Percentiles rank a stretch among this genome's conserved stretches.
These are phyloP conservation scores for Hypomesus transpacificus DNA, from an alignment of 2,113 vertebrate species.

Conservation along the genomic window DNA sequence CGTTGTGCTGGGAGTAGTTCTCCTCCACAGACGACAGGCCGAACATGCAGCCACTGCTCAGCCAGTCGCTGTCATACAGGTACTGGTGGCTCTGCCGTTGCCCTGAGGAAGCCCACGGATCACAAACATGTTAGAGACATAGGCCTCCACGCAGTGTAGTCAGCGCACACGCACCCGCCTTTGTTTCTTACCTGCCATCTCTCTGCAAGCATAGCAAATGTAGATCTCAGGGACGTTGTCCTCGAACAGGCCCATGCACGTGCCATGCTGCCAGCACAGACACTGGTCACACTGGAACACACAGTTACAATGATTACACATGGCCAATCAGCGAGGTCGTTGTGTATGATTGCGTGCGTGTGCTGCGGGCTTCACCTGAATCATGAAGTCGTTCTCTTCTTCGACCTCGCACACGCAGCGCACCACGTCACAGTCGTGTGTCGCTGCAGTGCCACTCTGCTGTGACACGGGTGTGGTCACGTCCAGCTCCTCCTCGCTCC, in stretches of 20 bases:
- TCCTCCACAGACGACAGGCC: slow-evolving; percentile 90
- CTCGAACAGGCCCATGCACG: slow-evolving; percentile 96
- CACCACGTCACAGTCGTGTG: slow-evolving; percentile 84
- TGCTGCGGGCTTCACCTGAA: slow-evolving; percentile 78
- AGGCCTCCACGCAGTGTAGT: background rate
- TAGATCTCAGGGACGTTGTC: slow-evolving; percentile 93
- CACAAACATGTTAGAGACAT: slow-evolving; percentile 6
- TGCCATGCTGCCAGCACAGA: slow-evolving; percentile 95
- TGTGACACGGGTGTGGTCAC: slow-evolving; percentile 77
- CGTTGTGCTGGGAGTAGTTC: slow-evolving; percentile 91
- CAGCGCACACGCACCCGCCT: background rate
- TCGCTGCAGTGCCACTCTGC: slow-evolving; percentile 71
- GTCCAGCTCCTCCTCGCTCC: slow-evolving; percentile 87
- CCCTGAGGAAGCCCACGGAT: slow-evolving; percentile 66
- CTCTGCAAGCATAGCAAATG: slow-evolving; percentile 91
- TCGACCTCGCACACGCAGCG: slow-evolving; percentile 94
- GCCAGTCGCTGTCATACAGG: slow-evolving; percentile 88
- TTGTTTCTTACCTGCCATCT: slow-evolving; percentile 82
- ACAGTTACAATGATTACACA: background rate
- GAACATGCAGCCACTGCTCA: slow-evolving; percentile 90
- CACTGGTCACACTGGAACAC: slow-evolving; percentile 90
- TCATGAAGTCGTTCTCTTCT: slow-evolving; percentile 99
- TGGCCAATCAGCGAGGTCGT: background rate
- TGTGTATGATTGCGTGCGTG: background rate
- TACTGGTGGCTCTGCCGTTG: slow-evolving; percentile 85